Conservation (phyloP, 1,140 invertebrate genomes). For the Pachyrhynchus sulphureomaculatus region DNA sequence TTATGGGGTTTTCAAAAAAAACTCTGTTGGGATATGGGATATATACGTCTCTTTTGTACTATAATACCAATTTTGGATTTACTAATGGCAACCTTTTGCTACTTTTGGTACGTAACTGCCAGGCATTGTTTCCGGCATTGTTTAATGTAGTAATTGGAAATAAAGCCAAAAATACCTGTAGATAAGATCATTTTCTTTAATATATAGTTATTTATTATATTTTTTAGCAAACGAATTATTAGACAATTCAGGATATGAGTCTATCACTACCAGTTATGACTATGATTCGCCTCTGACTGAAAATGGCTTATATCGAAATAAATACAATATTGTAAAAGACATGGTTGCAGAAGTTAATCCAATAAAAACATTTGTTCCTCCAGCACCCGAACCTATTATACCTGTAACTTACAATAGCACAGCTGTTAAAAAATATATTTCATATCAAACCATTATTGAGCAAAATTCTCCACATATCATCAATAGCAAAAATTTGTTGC, state of each 20-base stretch:
- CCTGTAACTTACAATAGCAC: conserved; percentile 46
- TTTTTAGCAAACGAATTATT: too few relatives aligned
- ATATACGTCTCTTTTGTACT: too few relatives aligned
- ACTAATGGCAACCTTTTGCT: too few relatives aligned
- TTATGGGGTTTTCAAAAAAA: too few relatives aligned
- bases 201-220: too few relatives aligned
- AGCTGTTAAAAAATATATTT: conserved; percentile 40
- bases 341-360: conserved; percentile 48
- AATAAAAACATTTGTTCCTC: conserved; percentile 50
- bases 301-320: conserved; percentile 53
- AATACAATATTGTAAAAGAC: conserved; percentile 50
- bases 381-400: conserved; percentile 39
- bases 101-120: too few relatives aligned
- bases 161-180: too few relatives aligned
- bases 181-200: too few relatives aligned
- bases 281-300: conserved; percentile 58
- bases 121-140: too few relatives aligned
- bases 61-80: too few relatives aligned
- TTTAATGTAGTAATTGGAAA: too few relatives aligned
- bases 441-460: conserved; percentile 44
- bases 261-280: conserved; percentile 62
- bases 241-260: conserved; percentile 22
- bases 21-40: too few relatives aligned
- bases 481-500: conserved; percentile 32
- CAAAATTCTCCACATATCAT: conserved; percentile 32